Evolutionary conservation across 2,113 vertebrate genomes (phyloP).

Genomic region (Jaculus jaculus): DNA sequence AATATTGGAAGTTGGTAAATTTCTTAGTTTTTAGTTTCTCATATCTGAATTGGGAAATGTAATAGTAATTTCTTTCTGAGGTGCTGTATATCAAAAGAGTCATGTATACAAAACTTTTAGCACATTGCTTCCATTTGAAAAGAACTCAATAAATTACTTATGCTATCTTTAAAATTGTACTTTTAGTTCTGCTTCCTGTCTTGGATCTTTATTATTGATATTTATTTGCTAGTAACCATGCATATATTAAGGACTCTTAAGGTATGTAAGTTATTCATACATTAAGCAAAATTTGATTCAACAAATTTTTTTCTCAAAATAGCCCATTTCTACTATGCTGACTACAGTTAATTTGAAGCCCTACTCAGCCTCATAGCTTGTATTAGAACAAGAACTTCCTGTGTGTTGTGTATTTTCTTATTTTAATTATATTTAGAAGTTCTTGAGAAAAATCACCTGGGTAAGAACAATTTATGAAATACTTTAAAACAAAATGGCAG

Average conservation of each 20-base stretch:
- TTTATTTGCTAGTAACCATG: neutral
- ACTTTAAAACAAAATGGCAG: neutral
- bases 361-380: neutral
- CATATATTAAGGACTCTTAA: neutral
- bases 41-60: constrained; percentile 14
- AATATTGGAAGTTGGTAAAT: neutral
- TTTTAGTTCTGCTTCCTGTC: neutral
- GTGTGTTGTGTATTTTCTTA: neutral
- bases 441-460: neutral
- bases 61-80: neutral
- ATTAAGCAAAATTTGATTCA: neutral
- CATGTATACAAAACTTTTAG: neutral
- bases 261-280: neutral
- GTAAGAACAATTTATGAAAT: neutral
- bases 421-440: neutral
- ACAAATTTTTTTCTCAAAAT: neutral
- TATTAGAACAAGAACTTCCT: neutral
- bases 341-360: neutral
- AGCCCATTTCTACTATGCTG: neutral
- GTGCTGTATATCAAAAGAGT: neutral
- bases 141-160: neutral
- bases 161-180: neutral
- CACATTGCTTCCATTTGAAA: neutral
- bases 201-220: neutral
- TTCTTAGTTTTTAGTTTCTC: neutral